Evolutionary conservation across 1,140 invertebrate species (phyloP).

Genomic region (Drosophila micromelanica): DNA sequence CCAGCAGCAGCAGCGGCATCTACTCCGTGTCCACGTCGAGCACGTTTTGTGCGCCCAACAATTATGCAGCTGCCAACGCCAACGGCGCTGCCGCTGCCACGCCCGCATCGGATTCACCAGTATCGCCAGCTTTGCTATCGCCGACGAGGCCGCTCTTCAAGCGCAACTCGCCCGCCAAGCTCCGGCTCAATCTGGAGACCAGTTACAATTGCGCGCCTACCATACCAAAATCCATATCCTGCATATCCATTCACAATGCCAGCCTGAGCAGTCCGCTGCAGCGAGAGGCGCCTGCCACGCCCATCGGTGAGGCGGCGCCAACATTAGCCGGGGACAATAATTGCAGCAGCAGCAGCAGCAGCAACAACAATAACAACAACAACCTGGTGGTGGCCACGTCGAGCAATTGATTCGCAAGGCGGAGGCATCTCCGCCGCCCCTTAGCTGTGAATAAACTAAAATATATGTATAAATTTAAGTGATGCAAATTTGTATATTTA

Average conservation of each 20-base stretch:
- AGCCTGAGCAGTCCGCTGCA: conserved; percentile 44
- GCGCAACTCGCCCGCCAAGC: conserved; percentile 78
- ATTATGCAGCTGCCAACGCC: neutral
- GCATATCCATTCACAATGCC: conserved; percentile 70
- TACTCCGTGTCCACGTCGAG: conserved; percentile 42
- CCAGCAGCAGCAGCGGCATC: conserved; percentile 62
- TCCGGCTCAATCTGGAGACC: conserved; percentile 74
- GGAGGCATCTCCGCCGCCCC: conserved; percentile 33
- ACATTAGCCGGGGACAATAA: conserved; percentile 4
- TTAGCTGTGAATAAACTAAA: conserved; percentile 67
- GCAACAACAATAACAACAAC: conserved; percentile 29
- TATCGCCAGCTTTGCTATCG: conserved; percentile 39
- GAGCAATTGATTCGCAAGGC: conserved; percentile 52
- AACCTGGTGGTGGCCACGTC: conserved; percentile 39
- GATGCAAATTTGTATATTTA: conserved; percentile 50
- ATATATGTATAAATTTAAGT: conserved; percentile 48
- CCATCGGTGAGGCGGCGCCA: conserved; percentile 54
- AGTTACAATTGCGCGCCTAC: conserved; percentile 64
- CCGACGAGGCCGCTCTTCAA: conserved; percentile 69
- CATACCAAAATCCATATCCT: conserved; percentile 76
- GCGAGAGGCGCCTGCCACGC: conserved; percentile 57
- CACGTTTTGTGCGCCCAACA: conserved; percentile 14
- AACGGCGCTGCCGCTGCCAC: neutral
- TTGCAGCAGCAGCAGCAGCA: conserved; percentile 15
- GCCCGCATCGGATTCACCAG: neutral